Conservation (phyloP, 2,888 invertebrate genomes). For the Parthenolecanium corni region DNA sequence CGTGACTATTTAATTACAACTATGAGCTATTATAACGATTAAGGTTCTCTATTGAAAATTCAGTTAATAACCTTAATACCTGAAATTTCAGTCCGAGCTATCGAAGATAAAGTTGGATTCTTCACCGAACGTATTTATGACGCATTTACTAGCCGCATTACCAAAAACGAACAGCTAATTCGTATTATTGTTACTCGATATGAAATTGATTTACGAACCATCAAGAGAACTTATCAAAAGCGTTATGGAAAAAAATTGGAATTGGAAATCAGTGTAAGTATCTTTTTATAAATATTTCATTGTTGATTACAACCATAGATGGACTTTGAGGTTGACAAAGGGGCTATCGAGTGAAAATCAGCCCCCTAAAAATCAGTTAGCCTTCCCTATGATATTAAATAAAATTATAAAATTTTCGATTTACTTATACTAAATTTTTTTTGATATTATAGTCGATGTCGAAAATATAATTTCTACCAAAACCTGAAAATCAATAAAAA, state of each 20-base stretch:
- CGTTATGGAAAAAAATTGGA: conserved; percentile 64
- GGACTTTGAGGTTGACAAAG: no score
- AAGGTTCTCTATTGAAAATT: no score
- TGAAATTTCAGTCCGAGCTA: conserved; percentile 53
- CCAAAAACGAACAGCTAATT: conserved; percentile 74
- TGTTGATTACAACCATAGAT: not conserved
- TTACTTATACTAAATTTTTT: no score
- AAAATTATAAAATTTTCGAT: no score
- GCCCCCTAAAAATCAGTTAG: no score
- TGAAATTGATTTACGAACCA: conserved; percentile 75
- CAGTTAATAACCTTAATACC: not conserved
- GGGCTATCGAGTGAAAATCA: no score
- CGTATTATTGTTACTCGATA: conserved; percentile 70
- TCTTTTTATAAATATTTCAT: not conserved
- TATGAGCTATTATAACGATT: no score
- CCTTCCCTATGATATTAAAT: no score
- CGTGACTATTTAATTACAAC: conserved; percentile 20
- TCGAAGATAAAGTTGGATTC: conserved; percentile 65
- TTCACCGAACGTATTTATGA: conserved; percentile 78
- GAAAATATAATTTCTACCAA: no score
- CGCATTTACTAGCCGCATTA: conserved; percentile 81
- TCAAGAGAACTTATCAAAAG: conserved; percentile 63
- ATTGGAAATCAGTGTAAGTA: conserved; percentile 62
- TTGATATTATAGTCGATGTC: no score
- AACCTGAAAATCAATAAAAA: no score